A percentile compares a stretch with the other conserved stretches of the same genome.
Evolutionary conservation across 1,140 invertebrate species (phyloP).

Genomic region (Coenobita brevimanus): DNA sequence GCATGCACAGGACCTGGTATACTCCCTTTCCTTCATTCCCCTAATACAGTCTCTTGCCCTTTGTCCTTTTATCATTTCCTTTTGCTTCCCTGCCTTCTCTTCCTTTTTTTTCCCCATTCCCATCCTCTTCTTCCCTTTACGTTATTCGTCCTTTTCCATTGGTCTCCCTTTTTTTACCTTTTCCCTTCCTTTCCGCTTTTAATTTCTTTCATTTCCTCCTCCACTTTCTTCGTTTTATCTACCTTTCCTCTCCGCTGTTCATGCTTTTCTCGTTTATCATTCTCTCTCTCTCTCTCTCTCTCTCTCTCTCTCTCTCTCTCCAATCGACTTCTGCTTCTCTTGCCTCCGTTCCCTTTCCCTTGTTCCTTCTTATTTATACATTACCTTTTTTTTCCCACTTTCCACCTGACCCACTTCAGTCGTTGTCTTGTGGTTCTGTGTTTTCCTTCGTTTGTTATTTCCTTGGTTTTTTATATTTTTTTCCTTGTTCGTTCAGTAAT

Average conservation of each 20-base stretch:
- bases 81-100: background rate
- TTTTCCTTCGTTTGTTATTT: no score
- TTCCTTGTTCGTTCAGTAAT: no score
- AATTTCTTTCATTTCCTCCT: background rate
- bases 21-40: background rate
- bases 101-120: background rate
- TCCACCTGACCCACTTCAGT: no score
- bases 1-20: no score
- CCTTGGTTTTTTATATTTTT: no score
- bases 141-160: background rate
- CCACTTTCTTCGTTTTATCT: background rate
- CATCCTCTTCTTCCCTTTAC: background rate
- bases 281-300: background rate
- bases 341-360: no score
- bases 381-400: no score
- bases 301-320: no score
- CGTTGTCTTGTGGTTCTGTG: no score
- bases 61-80: background rate
- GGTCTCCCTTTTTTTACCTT: background rate
- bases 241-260: background rate
- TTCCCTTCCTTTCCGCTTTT: background rate
- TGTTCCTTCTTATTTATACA: no score
- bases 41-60: background rate
- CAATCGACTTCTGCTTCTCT: no score
- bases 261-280: background rate